phyloP scores from a whole-genome alignment of 2,888 invertebrate genomes.

The Dichetophora obliterata region DNA sequence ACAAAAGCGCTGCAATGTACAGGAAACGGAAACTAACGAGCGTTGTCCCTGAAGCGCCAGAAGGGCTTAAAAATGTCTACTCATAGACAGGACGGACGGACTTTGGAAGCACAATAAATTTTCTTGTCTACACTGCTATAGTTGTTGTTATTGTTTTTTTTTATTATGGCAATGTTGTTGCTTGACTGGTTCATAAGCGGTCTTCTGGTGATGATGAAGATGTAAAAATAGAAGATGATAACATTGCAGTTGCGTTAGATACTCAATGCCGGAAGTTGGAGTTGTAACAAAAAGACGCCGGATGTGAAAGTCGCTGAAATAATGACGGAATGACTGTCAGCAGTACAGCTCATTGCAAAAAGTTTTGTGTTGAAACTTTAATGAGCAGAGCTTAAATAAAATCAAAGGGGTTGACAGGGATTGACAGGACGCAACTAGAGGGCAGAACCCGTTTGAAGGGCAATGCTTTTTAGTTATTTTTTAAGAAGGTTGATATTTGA shows the following conservation, averaged over 20 bases:
- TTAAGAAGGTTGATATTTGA: too few relatives aligned
- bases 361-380: background rate
- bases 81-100: too few relatives aligned
- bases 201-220: too few relatives aligned
- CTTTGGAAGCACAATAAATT: too few relatives aligned
- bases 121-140: too few relatives aligned
- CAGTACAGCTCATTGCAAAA: background rate
- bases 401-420: too few relatives aligned
- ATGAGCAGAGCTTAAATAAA: background rate
- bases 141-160: too few relatives aligned
- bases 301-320: background rate
- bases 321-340: background rate
- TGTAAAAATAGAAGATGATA: background rate
- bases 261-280: background rate
- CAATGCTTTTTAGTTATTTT: too few relatives aligned
- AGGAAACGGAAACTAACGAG: constrained; percentile 13
- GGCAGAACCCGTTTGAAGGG: too few relatives aligned
- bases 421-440: too few relatives aligned
- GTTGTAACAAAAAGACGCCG: background rate
- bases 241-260: background rate
- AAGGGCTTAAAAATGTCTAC: background rate
- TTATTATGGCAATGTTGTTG: too few relatives aligned
- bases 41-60: background rate
- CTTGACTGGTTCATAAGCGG: too few relatives aligned
- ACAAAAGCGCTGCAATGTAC: background rate